These are phyloP conservation scores for Bubalus kerabau DNA, from an alignment of 2,113 vertebrate genomes.

Conservation along the genomic window DNA sequence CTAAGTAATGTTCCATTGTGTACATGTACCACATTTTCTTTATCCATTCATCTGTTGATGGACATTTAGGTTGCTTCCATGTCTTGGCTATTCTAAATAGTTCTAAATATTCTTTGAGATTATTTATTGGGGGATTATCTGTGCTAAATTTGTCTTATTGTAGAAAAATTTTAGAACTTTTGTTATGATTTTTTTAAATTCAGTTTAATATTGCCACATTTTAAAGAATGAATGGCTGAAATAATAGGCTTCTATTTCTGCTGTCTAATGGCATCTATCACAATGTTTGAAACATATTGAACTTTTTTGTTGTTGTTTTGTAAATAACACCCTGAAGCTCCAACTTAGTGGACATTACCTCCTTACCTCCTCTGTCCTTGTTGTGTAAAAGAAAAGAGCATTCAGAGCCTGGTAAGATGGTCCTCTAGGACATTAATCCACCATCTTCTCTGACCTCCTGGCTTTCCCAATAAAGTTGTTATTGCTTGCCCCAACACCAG, in stretches of 20 bases:
- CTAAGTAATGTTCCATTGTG: not conserved
- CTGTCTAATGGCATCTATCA: not conserved
- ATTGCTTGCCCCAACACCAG: not conserved
- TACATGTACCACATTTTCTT: not conserved
- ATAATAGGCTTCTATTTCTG: not conserved
- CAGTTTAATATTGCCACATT: not conserved
- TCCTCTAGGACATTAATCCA: not conserved
- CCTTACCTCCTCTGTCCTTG: not conserved
- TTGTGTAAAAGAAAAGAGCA: not conserved
- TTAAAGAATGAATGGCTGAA: not conserved
- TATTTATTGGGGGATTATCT: not conserved
- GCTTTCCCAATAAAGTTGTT: not conserved
- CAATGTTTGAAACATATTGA: not conserved
- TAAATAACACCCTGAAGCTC: not conserved
- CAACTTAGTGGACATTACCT: not conserved
- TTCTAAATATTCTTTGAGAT: not conserved
- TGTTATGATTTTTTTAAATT: not conserved
- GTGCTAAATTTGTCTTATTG: not conserved
- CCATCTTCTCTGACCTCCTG: not conserved
- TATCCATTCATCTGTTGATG: not conserved
- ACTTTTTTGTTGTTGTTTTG: not conserved
- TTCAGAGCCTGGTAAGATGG: not conserved
- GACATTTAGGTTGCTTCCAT: not conserved
- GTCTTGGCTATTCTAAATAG: not conserved
- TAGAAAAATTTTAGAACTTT: not conserved